A percentile compares a stretch with the other conserved stretches of the same genome.
phyloP scores from a whole-genome alignment of 2,888 invertebrate genomes.

The Troglohyphantes excavatus region DNA sequence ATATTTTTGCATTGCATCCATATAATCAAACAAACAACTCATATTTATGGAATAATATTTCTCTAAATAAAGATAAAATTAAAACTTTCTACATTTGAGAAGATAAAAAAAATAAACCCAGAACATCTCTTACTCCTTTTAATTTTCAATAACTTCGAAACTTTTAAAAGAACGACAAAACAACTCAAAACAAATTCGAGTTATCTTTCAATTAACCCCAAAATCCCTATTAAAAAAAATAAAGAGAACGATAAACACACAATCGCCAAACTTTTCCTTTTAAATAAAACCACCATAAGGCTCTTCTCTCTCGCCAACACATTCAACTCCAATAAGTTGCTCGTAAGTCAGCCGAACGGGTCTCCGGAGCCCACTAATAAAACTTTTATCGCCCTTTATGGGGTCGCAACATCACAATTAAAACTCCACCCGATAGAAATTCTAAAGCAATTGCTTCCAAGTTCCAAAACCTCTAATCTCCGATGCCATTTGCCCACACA shows the following conservation, averaged over 20 bases:
- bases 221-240: neutral
- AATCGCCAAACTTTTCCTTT: constrained; percentile 8
- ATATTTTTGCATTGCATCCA: too few species aligned
- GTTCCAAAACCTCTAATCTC: constrained; percentile 68
- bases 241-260: neutral
- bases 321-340: constrained; percentile 8
- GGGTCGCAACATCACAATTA: constrained; percentile 75
- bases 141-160: too few species aligned
- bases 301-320: neutral
- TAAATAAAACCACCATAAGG: constrained; percentile 8
- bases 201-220: neutral
- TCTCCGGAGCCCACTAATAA: constrained; percentile 53
- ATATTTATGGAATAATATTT: too few species aligned
- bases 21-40: too few species aligned
- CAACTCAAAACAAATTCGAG: neutral
- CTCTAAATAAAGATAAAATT: too few species aligned
- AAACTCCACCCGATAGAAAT: constrained; percentile 68
- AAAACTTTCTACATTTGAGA: too few species aligned
- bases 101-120: too few species aligned
- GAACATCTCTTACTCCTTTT: too few species aligned
- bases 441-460: constrained; percentile 69
- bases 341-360: constrained; percentile 45
- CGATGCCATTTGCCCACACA: constrained; percentile 64
- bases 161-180: too few species aligned
- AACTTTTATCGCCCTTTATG: constrained; percentile 77